phyloP scores from a whole-genome alignment of 2,888 invertebrate species.

The Gerris lacustris region DNA sequence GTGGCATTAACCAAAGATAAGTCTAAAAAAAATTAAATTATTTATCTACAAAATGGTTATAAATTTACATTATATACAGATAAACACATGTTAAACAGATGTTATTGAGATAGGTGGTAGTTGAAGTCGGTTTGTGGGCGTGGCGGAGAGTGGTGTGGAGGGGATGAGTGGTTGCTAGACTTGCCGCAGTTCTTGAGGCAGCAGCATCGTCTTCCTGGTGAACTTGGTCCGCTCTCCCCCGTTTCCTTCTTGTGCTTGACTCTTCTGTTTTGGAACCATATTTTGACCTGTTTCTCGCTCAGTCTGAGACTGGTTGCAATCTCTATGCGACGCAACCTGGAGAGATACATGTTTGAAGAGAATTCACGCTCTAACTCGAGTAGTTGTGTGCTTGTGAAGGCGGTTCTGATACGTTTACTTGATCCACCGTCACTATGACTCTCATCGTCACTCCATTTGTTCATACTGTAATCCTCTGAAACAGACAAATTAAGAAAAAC shows the following conservation, averaged over 20 bases:
- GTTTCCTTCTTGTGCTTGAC: constrained; percentile 83
- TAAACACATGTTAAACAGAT: not conserved
- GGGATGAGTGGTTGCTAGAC: constrained; percentile 18
- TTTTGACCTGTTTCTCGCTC: constrained; percentile 90
- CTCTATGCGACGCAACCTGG: constrained; percentile 76
- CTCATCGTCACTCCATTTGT: constrained; percentile 32
- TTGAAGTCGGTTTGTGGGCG: not conserved
- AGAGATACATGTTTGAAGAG: constrained; percentile 78
- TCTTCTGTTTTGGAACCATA: constrained; percentile 88
- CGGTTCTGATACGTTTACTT: constrained; percentile 80
- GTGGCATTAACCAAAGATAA: too few relatives aligned
- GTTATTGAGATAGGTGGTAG: not conserved
- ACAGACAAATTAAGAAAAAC: constrained; percentile 11
- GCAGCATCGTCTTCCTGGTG: not conserved
- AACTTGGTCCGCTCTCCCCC: constrained; percentile 36
- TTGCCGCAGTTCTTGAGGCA: constrained; percentile 16
- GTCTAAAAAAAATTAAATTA: too few relatives aligned
- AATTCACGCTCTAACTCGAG: constrained; percentile 68
- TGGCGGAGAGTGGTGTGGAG: not conserved
- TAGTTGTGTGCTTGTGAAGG: constrained; percentile 81
- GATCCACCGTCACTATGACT: constrained; percentile 41
- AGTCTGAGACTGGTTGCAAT: constrained; percentile 78
- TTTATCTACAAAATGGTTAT: too few relatives aligned
- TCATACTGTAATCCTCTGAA: constrained; percentile 5
- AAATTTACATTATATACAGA: too few relatives aligned